Conservation (phyloP, 1,140 invertebrate genomes). For the Nylanderia fulva region DNA sequence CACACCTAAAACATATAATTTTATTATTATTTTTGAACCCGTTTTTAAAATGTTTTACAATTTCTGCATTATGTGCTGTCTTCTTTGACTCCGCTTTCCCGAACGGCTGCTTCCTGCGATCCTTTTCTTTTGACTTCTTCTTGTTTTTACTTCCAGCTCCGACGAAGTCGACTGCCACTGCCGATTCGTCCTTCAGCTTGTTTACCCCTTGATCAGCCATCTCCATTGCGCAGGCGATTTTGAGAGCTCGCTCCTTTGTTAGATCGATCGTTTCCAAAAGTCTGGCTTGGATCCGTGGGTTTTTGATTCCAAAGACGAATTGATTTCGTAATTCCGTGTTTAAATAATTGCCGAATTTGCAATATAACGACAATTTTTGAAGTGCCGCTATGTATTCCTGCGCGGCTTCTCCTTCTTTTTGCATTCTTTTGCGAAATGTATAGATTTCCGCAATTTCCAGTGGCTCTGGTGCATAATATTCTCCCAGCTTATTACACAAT, state of each 20-base stretch:
- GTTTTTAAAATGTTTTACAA: not conserved
- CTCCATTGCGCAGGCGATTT: not conserved
- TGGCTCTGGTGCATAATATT: conserved; percentile 60
- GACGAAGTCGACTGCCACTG: not conserved
- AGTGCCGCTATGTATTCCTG: conserved; percentile 60
- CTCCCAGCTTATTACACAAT: conserved; percentile 49
- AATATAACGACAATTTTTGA: conserved; percentile 61
- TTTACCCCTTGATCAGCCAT: not conserved
- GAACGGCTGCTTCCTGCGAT: not conserved
- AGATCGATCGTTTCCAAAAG: not conserved
- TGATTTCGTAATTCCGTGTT: conserved; percentile 68
- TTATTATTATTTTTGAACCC: not conserved
- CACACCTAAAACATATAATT: conserved; percentile 3
- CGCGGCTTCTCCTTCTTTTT: conserved; percentile 62
- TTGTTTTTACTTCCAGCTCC: not conserved
- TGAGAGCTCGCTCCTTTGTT: not conserved
- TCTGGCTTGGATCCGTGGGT: conserved; percentile 32
- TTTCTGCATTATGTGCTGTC: too few species aligned
- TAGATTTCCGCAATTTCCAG: conserved; percentile 72
- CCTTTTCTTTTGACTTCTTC: not conserved
- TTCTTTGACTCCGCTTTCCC: too few species aligned
- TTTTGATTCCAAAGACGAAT: conserved; percentile 69
- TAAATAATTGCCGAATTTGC: conserved; percentile 67
- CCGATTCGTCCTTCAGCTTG: not conserved
- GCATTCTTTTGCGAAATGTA: conserved; percentile 63